A percentile compares a stretch with the other conserved stretches of the same genome.
Evolutionary conservation across 2,797 vertebrate genomes (phyloP).

Genomic region (Sorex maritimensis): DNA sequence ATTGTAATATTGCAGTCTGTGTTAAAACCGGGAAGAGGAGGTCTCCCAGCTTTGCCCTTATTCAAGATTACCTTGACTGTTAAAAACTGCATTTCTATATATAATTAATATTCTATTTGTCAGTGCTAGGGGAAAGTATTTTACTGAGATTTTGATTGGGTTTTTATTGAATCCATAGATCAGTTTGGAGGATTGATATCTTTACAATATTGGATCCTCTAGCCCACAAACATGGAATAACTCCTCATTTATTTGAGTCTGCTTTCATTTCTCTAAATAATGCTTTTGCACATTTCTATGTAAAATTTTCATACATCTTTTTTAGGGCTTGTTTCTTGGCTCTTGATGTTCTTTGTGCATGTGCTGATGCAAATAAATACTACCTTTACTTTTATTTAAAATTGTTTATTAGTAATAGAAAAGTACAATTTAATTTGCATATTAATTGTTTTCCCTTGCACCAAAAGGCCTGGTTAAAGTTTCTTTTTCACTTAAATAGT

Average conservation of each 20-base stretch:
- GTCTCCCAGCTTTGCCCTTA: background rate
- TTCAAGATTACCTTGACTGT: conserved; percentile 12
- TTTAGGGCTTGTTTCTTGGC: background rate
- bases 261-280: conserved; percentile 45
- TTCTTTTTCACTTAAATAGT: background rate
- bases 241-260: conserved; percentile 4
- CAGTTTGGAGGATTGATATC: background rate
- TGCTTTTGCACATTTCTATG: conserved; percentile 5
- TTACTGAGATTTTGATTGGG: background rate
- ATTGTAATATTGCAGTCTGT: background rate
- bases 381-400: background rate
- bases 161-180: conserved; percentile 32
- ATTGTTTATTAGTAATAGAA: background rate
- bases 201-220: no score
- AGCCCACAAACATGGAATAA: background rate
- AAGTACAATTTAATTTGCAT: conserved; percentile 16
- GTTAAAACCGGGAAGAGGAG: background rate
- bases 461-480: conserved; percentile 5
- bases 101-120: conserved; percentile 20
- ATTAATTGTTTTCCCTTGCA: background rate
- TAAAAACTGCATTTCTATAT: background rate
- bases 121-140: conserved; percentile 9
- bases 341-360: background rate
- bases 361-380: background rate
- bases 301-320: conserved; percentile 13